A percentile compares a stretch with the other conserved stretches of the same genome.
Conservation (phyloP, 2,113 vertebrate genomes). For the Osmerus eperlanus region DNA sequence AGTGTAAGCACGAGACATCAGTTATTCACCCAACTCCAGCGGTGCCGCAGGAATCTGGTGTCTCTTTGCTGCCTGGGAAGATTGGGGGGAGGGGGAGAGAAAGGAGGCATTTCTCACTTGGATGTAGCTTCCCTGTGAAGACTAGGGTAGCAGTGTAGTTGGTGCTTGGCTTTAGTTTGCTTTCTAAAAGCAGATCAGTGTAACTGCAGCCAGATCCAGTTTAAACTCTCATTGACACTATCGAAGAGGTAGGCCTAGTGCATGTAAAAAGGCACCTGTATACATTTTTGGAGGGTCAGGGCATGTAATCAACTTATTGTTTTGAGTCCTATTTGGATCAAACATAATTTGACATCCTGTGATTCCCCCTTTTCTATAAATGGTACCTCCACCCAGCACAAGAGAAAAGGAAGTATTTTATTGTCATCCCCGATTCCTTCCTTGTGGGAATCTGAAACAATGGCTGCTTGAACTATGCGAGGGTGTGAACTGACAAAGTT, state of each 20-base stretch:
- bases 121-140: background rate
- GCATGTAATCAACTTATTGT: background rate
- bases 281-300: too few species aligned
- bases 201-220: too few species aligned
- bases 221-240: too few species aligned
- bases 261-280: too few species aligned
- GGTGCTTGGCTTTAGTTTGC: background rate
- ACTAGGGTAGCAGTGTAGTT: background rate
- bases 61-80: background rate
- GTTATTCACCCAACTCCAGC: conserved; percentile 2
- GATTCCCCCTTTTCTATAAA: conserved; percentile 26
- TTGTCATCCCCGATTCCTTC: conserved; percentile 44
- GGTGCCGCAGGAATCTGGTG: background rate
- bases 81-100: background rate
- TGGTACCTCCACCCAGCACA: conserved; percentile 6
- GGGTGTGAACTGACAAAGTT: conserved; percentile 45
- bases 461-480: conserved; percentile 22
- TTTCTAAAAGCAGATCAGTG: background rate
- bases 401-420: conserved; percentile 50
- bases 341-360: conserved; percentile 34
- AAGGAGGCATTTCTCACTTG: background rate
- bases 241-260: too few species aligned
- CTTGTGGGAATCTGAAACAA: conserved; percentile 59
- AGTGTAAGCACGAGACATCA: background rate
- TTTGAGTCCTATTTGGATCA: conserved; percentile 22